Conservation (phyloP, 2,113 vertebrate genomes). For the Microcebus murinus region DNA sequence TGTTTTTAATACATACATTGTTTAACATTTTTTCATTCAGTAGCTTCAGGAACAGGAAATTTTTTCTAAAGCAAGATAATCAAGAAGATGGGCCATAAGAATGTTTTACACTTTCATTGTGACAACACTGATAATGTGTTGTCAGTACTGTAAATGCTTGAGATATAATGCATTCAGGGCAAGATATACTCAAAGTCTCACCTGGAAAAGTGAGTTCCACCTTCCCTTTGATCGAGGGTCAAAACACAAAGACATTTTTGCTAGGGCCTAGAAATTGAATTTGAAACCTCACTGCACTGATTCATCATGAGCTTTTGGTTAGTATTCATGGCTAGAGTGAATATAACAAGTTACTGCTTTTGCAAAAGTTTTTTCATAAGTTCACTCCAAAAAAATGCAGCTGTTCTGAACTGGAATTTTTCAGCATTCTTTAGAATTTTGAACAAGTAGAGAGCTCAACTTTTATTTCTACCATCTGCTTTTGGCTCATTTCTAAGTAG, state of each 20-base stretch:
- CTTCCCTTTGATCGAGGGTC: background rate
- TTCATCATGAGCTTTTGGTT: background rate
- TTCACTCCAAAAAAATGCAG: conserved; percentile 66
- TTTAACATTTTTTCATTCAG: conserved; percentile 23
- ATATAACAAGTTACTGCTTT: conserved; percentile 45
- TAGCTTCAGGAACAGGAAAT: conserved; percentile 17
- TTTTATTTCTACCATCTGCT: conserved; percentile 62
- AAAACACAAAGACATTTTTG: background rate
- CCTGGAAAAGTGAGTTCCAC: background rate
- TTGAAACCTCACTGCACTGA: conserved; percentile 26
- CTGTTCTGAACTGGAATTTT: conserved; percentile 73
- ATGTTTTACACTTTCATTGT: background rate
- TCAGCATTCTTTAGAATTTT: conserved; percentile 68
- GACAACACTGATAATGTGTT: background rate
- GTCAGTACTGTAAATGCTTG: conserved; percentile 23
- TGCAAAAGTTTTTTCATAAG: conserved; percentile 19
- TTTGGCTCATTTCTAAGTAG: conserved; percentile 60
- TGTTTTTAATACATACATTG: background rate
- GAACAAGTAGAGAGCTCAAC: conserved; percentile 62
- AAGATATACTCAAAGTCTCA: background rate
- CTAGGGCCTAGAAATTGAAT: background rate
- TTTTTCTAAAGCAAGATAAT: conserved; percentile 15
- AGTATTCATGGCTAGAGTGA: background rate
- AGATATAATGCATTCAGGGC: background rate
- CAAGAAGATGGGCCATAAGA: conserved; percentile 15